Evolutionary conservation across 2,113 vertebrate genomes (phyloP).

Genomic region (Macroglossus sobrinus): DNA sequence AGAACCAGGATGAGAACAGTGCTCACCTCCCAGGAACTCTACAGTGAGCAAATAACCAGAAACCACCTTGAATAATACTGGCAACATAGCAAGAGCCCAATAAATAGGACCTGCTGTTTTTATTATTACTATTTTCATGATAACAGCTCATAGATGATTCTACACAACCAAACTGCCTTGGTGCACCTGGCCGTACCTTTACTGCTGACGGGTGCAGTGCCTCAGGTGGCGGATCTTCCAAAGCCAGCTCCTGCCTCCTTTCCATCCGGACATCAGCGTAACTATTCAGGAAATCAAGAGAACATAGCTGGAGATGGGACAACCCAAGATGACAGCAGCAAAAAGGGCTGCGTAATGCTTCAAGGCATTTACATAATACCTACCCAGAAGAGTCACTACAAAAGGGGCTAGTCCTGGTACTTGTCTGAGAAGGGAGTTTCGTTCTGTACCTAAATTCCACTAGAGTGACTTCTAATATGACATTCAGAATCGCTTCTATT

Average conservation of each 20-base stretch:
- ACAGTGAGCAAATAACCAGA: fast-evolving
- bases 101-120: not conserved
- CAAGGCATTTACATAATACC: fast-evolving
- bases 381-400: not conserved
- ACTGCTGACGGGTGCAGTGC: slow-evolving; percentile 77
- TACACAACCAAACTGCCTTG: not conserved
- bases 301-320: not conserved
- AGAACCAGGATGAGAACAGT: fast-evolving
- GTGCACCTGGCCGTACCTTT: slow-evolving; percentile 77
- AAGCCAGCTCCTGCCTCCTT: slow-evolving; percentile 82
- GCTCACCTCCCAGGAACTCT: not conserved
- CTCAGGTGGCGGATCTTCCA: slow-evolving; percentile 82
- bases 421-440: not conserved
- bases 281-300: slow-evolving; percentile 71
- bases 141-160: not conserved
- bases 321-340: not conserved
- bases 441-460: not conserved
- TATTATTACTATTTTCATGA: not conserved
- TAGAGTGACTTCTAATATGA: not conserved
- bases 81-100: not conserved
- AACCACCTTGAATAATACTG: fast-evolving
- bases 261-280: slow-evolving; percentile 87
- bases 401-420: not conserved
- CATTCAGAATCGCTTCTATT: not conserved
- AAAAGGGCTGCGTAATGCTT: not conserved